A percentile compares a stretch with the other conserved stretches of the same genome.
Evolutionary conservation across 2,797 vertebrate species (phyloP).

Genomic region (Lepus oiostolus): DNA sequence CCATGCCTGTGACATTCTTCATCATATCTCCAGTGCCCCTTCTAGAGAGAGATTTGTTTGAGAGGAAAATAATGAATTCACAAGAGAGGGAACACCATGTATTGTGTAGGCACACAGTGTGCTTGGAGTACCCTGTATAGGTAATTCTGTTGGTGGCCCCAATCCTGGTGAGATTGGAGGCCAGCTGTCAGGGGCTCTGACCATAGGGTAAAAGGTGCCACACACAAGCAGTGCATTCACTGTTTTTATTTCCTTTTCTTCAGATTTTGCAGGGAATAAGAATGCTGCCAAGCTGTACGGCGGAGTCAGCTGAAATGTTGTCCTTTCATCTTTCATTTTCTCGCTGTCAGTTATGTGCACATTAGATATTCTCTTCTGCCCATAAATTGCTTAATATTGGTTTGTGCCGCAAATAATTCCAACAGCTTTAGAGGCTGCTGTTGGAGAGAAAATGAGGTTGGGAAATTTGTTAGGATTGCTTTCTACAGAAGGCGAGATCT

Average conservation of each 20-base stretch:
- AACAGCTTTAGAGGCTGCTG: slow-evolving; percentile 26
- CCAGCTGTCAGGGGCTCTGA: not conserved
- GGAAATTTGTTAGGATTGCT: slow-evolving; percentile 21
- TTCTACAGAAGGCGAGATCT: not conserved
- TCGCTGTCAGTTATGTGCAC: slow-evolving; percentile 68
- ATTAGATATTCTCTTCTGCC: slow-evolving; percentile 59
- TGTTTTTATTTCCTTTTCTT: slow-evolving; percentile 16
- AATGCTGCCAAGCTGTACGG: not conserved
- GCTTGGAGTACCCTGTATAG: rapidly evolving
- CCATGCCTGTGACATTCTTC: not conserved
- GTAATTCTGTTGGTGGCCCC: not conserved
- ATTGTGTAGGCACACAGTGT: not conserved
- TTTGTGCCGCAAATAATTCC: slow-evolving; percentile 53
- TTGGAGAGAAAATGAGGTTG: not conserved
- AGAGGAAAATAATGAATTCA: not conserved
- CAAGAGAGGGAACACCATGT: not conserved
- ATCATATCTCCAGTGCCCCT: not conserved
- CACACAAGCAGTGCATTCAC: not conserved
- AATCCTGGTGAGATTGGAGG: not conserved
- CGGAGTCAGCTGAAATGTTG: slow-evolving; percentile 62
- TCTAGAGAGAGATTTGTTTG: not conserved
- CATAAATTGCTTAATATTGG: slow-evolving; percentile 65
- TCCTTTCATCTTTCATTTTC: slow-evolving; percentile 66
- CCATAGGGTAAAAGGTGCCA: not conserved
- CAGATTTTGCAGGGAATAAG: slow-evolving; percentile 5